A percentile compares a stretch with the other conserved stretches of the same genome.
These are phyloP conservation scores for Myotis findleyi DNA, from an alignment of 2,797 vertebrate species.

Conservation along the genomic window DNA sequence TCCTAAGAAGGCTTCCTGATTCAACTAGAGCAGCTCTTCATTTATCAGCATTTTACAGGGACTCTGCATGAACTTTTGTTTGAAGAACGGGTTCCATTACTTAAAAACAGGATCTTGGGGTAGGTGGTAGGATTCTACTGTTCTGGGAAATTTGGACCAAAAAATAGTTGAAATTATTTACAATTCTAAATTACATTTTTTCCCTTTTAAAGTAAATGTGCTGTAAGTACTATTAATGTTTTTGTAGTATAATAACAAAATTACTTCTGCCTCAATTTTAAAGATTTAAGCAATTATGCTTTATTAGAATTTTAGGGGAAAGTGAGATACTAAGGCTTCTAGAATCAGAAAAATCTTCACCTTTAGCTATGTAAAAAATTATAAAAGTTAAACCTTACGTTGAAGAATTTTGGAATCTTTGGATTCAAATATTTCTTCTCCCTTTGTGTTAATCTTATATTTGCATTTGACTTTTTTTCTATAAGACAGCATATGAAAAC, in stretches of 20 bases:
- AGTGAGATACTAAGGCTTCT: conserved; percentile 29
- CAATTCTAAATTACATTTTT: neutral
- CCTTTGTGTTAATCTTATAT: conserved; percentile 11
- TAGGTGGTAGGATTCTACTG: neutral
- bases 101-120: neutral
- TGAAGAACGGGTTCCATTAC: conserved; percentile 24
- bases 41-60: neutral
- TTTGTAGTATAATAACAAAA: conserved; percentile 27
- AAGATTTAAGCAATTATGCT: neutral
- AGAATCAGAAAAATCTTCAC: conserved; percentile 41
- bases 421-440: conserved; percentile 38
- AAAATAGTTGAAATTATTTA: conserved; percentile 15
- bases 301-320: conserved; percentile 48
- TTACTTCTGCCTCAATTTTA: conserved; percentile 28
- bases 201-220: conserved; percentile 48
- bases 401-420: conserved; percentile 24
- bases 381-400: neutral
- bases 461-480: conserved; percentile 52
- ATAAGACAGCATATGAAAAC: conserved; percentile 14
- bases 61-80: neutral
- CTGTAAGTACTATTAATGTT: neutral
- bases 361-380: conserved; percentile 8
- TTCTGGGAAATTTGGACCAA: conserved; percentile 6
- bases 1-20: neutral
- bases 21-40: neutral